Evolutionary conservation across 2,113 vertebrate species (phyloP).

Genomic region (Cynoglossus semilaevis): DNA sequence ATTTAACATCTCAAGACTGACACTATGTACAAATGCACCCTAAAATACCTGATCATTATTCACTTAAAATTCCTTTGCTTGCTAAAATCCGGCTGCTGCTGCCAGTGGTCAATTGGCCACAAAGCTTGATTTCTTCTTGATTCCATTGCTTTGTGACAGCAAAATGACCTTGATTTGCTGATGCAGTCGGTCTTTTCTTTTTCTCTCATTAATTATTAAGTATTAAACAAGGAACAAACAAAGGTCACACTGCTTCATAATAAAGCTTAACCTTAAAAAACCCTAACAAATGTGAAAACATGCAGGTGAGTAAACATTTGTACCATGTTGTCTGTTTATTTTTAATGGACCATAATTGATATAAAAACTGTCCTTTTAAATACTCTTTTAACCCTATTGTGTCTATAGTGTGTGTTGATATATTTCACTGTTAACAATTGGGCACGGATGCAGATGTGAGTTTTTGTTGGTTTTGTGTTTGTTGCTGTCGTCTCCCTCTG

Average conservation of each 20-base stretch:
- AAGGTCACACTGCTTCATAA: slow-evolving; percentile 58
- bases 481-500: slow-evolving; percentile 36
- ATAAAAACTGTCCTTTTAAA: slow-evolving; percentile 14
- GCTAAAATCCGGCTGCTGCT: slow-evolving; percentile 60
- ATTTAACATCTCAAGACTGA: slow-evolving; percentile 28
- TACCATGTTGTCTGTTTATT: slow-evolving; percentile 16
- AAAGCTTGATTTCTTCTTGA: slow-evolving; percentile 33
- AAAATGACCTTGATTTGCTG: slow-evolving; percentile 44
- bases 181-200: slow-evolving; percentile 42
- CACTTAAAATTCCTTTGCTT: slow-evolving; percentile 42
- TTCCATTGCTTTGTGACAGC: slow-evolving; percentile 36
- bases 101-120: slow-evolving; percentile 34
- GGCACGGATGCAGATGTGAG: slow-evolving; percentile 57
- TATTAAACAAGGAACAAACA: slow-evolving; percentile 53
- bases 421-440: slow-evolving; percentile 19
- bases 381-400: slow-evolving; percentile 7
- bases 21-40: slow-evolving; percentile 17
- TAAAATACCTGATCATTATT: slow-evolving; percentile 30
- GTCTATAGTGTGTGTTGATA: slow-evolving; percentile 3
- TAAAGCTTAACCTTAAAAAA: slow-evolving; percentile 59
- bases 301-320: slow-evolving; percentile 67
- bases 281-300: slow-evolving; percentile 54
- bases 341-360: slow-evolving; percentile 14
- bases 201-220: slow-evolving; percentile 23
- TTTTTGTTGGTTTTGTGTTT: slow-evolving; percentile 58